Evolutionary conservation across 2,113 vertebrate genomes (phyloP), one percentile per base, ranked within the genome.

Genomic region (Tursiops truncatus): DNA sequence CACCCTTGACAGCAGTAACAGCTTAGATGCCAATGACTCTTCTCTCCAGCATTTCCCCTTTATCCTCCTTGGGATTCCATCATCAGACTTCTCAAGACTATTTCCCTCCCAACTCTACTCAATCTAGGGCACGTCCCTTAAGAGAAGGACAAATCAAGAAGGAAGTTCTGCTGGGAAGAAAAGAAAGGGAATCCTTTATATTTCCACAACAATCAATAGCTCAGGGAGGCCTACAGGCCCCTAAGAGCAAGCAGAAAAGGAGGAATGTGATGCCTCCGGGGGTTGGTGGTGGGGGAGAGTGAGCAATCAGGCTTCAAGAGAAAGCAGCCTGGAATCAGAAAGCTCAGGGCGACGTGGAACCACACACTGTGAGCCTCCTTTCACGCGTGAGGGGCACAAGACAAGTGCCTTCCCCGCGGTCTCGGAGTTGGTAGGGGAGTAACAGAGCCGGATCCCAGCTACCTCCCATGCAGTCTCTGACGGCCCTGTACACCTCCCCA

Each of bases 1-100:
- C 60, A 89, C 98, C 96, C 98, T 98, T 98, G 98, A 95, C 98
- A 98, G 98, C 98, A 98, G 96, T 77, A 96, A 87, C 8, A 98
- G 92, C 86, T 93, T 47, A 89, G 62, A 71, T 11, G 25, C 71
- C 60, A 0, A 2, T 14, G 36, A 6, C 0, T 3, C 0, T 23
- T 31, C 20, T 44, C 13, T 21, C 14, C 0, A 74, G 79, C 58
- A 70, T 56, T n/a, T 25, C 47, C 67, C 41, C 25, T 74, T 74
- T 3, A 0, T 17, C 53, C 53, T 38, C 81, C 89, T 80, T 17
- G 25, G 38, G 20, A 6, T 93, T 9, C 63, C 73, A 88, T 63
- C n/a, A 68, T 5, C 15, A 1, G 65, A 50, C 33, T 95, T 94
- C 71, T 70, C 62, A 68, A 79, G 31, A 65, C 71, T 0, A 33